phyloP scores from a whole-genome alignment of 2,797 vertebrate species.

The Eidolon dupreanum region DNA sequence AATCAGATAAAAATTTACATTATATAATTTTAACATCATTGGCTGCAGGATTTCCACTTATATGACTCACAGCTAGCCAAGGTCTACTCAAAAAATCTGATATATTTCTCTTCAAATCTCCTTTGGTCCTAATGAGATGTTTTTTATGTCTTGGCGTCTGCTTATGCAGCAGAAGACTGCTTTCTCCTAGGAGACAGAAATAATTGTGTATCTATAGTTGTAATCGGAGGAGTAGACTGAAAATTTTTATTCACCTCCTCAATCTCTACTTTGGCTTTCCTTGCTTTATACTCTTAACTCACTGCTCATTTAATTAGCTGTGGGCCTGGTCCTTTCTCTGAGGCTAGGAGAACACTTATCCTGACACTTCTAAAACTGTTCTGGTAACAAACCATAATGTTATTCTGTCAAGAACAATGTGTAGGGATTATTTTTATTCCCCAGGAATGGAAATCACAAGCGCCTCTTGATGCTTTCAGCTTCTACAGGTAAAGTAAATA shows the following conservation, averaged over 20 bases:
- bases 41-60: slow-evolving; percentile 20
- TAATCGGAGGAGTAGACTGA: neutral
- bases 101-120: neutral
- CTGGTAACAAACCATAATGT: neutral
- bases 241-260: neutral
- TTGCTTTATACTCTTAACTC: neutral
- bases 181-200: neutral
- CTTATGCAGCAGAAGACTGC: neutral
- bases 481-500: neutral
- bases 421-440: neutral
- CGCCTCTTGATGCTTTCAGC: neutral
- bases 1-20: slow-evolving; percentile 18
- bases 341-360: neutral
- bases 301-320: neutral
- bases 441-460: neutral
- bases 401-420: neutral
- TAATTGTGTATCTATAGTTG: neutral
- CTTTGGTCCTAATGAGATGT: slow-evolving; percentile 46
- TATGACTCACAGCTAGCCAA: neutral
- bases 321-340: neutral
- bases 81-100: neutral
- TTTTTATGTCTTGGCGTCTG: neutral
- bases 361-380: neutral
- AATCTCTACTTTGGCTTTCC: neutral
- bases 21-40: slow-evolving; percentile 45